Base-by-base conservation (phyloP, 2,888 invertebrate species). In the Julus scandinavius region DNA sequence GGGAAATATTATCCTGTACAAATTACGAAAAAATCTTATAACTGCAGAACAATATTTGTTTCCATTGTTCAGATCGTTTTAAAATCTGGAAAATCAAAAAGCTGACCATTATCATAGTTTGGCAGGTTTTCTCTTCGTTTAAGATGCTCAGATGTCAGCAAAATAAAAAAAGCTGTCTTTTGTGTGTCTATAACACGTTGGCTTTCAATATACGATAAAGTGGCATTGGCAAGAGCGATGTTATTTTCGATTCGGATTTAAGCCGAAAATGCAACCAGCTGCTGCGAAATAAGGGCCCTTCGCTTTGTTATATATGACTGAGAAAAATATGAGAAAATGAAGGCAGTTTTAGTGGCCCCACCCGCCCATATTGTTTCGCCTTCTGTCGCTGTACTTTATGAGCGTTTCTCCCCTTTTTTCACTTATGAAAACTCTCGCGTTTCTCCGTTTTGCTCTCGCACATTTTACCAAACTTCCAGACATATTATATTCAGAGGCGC, bases 301-400 rank as follows among this genome's bases (percentile, higher is more conserved):
- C 72, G 20, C 29, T 11, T 20, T 29, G 72, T 72, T 72, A 72
- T 72, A 72, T 72, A 72, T 72, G 72, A 11, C 20, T 72, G 11
- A 72, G 72, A 72, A 72, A 54, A 72, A 72, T 72, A 72, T 29
- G 72, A 72, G 72, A 20, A 72, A 72, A 72, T 72, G 72, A 72
- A 72, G 72, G 72, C 72, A n/a, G 63, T 72, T 72, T 29, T 72
- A 29, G 45, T 45, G 45, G 20, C 72, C 72, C 72, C 72, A 20
- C 72, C 54, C 17, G 11, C 54, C 54, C 54, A 54, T 63, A 63
- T 63, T 63, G 63, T 63, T n/a, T 63, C 72, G 29, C 72, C 72
- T 72, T 20, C 6, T 72, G 72, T 72, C 72, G 72, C 72, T 72
- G 72, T 72, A 72, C 72, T 72, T 72, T 72, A 72, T 72, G 72